Evolutionary conservation across 2,113 vertebrate species (phyloP).

Genomic region (Grantiella picta): DNA sequence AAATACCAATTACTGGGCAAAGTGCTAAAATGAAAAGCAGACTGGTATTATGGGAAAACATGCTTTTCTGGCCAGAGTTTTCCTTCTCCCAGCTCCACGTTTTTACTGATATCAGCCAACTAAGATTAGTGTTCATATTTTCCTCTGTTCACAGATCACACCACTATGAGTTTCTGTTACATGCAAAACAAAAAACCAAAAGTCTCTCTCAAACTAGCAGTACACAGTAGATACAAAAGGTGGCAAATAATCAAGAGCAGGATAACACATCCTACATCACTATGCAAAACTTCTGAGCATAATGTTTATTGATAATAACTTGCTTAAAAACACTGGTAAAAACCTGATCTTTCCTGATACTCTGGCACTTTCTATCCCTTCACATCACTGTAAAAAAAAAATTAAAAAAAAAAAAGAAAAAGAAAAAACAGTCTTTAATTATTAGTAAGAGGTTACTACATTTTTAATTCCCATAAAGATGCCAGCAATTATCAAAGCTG

Average conservation of each 20-base stretch:
- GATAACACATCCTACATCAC: neutral
- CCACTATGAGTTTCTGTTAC: neutral
- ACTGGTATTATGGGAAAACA: neutral
- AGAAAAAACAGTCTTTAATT: constrained; percentile 13
- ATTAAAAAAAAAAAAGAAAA: neutral
- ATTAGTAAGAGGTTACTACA: constrained; percentile 54
- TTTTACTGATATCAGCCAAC: neutral
- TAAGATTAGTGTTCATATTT: neutral
- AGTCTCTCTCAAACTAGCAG: neutral
- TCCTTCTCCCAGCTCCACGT: neutral
- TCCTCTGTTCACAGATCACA: neutral
- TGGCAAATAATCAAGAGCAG: neutral
- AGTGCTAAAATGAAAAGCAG: neutral
- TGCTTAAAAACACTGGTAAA: neutral
- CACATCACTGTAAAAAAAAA: neutral
- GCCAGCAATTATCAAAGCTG: constrained; percentile 68
- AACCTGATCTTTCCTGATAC: neutral
- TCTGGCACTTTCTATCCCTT: neutral
- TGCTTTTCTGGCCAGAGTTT: neutral
- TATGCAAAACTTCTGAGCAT: neutral
- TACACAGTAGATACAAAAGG: neutral
- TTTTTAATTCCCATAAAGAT: constrained; percentile 56
- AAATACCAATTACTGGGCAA: neutral
- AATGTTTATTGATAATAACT: neutral
- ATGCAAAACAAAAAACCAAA: neutral